phyloP scores from a whole-genome alignment of 1,140 invertebrate genomes.

The Anastrepha ludens region DNA sequence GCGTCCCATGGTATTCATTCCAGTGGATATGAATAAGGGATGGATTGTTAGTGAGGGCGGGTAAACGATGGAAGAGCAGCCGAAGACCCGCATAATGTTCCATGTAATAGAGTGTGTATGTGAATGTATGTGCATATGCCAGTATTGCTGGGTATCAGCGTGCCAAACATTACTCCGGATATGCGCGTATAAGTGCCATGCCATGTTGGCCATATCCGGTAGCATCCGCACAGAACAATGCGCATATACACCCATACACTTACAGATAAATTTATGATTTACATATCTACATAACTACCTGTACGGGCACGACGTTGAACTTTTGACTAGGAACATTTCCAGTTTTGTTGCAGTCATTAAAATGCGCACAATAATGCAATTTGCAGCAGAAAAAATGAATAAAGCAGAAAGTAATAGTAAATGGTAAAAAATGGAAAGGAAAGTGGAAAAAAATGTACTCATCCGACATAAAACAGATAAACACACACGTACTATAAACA shows the following conservation, averaged over 20 bases:
- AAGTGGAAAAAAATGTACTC: background rate
- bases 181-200: slow-evolving; percentile 6
- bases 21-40: background rate
- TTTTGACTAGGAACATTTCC: background rate
- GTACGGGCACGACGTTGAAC: background rate
- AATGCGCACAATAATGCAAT: slow-evolving; percentile 46
- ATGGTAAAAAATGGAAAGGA: background rate
- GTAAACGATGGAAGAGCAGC: background rate
- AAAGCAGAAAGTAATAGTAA: slow-evolving; percentile 4
- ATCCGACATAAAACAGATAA: background rate
- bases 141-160: background rate
- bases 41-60: background rate
- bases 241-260: background rate
- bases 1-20: background rate
- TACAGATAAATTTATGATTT: background rate
- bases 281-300: background rate
- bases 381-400: slow-evolving; percentile 5
- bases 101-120: background rate
- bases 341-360: slow-evolving; percentile 4
- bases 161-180: slow-evolving; percentile 9
- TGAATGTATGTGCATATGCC: background rate
- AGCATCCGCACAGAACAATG: background rate
- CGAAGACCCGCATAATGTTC: background rate
- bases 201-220: background rate
- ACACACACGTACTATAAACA: background rate